Conservation (phyloP, 2,888 invertebrate species). For the Diogma glabrata region DNA sequence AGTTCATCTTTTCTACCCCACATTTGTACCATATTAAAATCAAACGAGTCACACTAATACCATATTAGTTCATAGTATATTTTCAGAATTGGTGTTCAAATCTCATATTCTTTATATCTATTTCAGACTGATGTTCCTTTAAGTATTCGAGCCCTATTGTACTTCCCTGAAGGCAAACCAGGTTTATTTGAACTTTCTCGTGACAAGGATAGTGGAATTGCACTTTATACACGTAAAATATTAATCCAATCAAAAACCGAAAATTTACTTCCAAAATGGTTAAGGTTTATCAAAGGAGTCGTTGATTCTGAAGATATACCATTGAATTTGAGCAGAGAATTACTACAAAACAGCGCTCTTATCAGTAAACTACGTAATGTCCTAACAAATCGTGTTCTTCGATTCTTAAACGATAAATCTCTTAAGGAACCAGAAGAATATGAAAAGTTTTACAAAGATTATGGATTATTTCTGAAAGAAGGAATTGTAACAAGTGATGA, state of each 20-base stretch:
- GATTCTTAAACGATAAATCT: slow-evolving; percentile 74
- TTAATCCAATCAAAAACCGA: slow-evolving; percentile 86
- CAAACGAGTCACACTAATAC: too few species aligned
- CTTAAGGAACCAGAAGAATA: slow-evolving; percentile 73
- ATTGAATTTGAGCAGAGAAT: slow-evolving; percentile 87
- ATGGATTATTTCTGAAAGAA: slow-evolving; percentile 87
- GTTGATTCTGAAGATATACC: slow-evolving; percentile 99
- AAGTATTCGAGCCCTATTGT: slow-evolving; percentile 80
- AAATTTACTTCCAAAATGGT: slow-evolving; percentile 86
- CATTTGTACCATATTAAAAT: too few species aligned
- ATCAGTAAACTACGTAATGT: slow-evolving; percentile 77
- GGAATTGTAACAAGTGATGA: slow-evolving; percentile 81
- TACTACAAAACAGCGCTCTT: slow-evolving; percentile 85
- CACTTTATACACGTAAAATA: slow-evolving; percentile 85
- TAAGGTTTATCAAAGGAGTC: slow-evolving; percentile 92
- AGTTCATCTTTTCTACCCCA: too few species aligned
- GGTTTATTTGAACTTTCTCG: slow-evolving; percentile 83
- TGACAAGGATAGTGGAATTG: slow-evolving; percentile 73
- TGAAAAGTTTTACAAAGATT: slow-evolving; percentile 80
- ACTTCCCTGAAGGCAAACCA: slow-evolving; percentile 89
- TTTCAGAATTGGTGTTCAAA: too few species aligned
- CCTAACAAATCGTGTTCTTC: slow-evolving; percentile 68
- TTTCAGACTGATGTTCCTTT: slow-evolving; percentile 54
- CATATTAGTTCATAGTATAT: too few species aligned
- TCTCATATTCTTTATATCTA: too few species aligned